phyloP scores from a whole-genome alignment of 2,888 invertebrate genomes.

The Chirona hameri region DNA sequence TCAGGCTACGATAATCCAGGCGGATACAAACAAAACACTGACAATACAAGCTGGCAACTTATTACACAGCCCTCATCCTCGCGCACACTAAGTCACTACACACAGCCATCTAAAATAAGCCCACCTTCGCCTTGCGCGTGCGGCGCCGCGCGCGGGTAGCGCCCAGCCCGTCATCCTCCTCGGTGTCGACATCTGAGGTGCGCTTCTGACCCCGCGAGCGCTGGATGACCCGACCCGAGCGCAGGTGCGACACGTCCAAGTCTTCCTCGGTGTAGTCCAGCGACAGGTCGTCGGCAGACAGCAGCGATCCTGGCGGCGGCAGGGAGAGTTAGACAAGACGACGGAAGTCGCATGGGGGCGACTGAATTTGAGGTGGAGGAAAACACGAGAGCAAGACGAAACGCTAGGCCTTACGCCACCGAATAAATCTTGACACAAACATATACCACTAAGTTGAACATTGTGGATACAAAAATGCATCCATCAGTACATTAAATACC shows the following conservation, averaged over 20 bases:
- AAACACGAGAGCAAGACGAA: no score
- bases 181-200: neutral
- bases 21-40: no score
- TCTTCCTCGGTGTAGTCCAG: slow-evolving; percentile 82
- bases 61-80: no score
- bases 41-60: no score
- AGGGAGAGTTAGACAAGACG: neutral
- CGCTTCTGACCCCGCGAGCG: slow-evolving; percentile 7
- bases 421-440: no score
- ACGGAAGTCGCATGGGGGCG: neutral
- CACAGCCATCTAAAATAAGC: neutral
- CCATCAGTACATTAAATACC: no score
- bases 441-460: no score
- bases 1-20: no score
- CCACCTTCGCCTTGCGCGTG: slow-evolving; percentile 5
- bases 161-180: slow-evolving; percentile 10
- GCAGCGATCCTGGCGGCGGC: slow-evolving; percentile 58
- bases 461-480: no score
- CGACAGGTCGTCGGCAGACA: slow-evolving; percentile 69
- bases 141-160: neutral
- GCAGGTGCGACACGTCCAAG: slow-evolving; percentile 56
- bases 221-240: slow-evolving; percentile 37
- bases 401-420: no score
- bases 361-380: no score
- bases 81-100: no score